These are phyloP conservation scores for Spea multiplicata DNA, from an alignment of 2,113 vertebrate species.

Conservation along the genomic window DNA sequence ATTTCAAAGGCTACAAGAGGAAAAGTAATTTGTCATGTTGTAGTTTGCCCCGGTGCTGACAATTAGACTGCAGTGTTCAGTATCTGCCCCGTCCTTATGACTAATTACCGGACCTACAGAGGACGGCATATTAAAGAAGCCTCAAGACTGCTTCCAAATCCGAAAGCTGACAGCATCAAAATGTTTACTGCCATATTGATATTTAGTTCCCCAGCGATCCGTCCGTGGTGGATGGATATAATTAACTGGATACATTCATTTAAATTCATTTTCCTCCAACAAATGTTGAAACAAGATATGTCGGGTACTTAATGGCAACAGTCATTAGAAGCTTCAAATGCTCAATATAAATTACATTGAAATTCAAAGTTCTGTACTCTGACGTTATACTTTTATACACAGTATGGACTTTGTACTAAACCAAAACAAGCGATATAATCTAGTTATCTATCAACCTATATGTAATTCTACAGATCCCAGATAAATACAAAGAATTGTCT, in stretches of 20 bases:
- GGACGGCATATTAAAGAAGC: constrained; percentile 33
- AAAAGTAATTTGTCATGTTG: constrained; percentile 32
- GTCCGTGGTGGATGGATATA: constrained; percentile 1
- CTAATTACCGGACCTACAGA: constrained; percentile 51
- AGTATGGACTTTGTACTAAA: too few relatives aligned
- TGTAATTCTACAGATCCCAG: too few relatives aligned
- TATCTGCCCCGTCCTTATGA: constrained; percentile 35
- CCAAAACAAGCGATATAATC: too few relatives aligned
- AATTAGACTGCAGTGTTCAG: constrained; percentile 50
- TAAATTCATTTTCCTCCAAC: background rate
- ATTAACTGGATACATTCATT: constrained; percentile 16
- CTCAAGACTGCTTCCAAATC: constrained; percentile 20
- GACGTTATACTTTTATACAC: too few relatives aligned
- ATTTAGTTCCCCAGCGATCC: constrained; percentile 4
- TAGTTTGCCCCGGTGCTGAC: constrained; percentile 15
- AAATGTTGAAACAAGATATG: background rate
- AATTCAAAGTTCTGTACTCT: constrained; percentile 49
- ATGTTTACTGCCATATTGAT: background rate
- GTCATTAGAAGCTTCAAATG: constrained; percentile 10
- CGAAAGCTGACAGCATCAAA: constrained; percentile 3
- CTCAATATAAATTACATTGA: constrained; percentile 11
- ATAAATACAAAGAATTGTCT: too few relatives aligned
- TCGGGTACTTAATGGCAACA: constrained; percentile 16
- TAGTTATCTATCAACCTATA: too few relatives aligned
- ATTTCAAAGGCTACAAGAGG: constrained; percentile 28